Evolutionary conservation across 2,113 vertebrate species (phyloP).

Genomic region (Zosterops lateralis): DNA sequence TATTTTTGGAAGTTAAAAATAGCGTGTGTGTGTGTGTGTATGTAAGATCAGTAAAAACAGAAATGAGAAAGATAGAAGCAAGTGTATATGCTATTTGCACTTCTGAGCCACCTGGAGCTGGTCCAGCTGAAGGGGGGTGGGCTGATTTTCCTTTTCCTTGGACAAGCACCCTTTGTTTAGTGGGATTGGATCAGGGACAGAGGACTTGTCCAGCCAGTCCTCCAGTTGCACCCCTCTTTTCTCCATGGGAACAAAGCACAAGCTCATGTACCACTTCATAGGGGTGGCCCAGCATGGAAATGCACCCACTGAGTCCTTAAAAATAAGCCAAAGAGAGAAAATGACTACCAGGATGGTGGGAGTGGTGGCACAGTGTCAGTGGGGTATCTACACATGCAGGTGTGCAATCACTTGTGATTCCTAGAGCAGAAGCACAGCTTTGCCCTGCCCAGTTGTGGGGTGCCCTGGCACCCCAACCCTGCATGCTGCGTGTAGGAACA

Average conservation of each 20-base stretch:
- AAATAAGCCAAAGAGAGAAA: not conserved
- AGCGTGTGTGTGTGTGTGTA: not conserved
- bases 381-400: fast-evolving
- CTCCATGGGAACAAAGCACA: not conserved
- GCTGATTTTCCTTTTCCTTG: not conserved
- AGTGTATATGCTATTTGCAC: not conserved
- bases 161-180: slow-evolving; percentile 6
- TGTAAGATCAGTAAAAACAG: slow-evolving; percentile 12
- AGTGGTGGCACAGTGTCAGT: not conserved
- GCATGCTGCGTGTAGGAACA: fast-evolving
- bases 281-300: not conserved
- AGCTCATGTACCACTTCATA: not conserved
- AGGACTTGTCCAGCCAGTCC: not conserved
- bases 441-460: not conserved
- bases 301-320: not conserved
- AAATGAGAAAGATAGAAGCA: slow-evolving; percentile 32
- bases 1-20: slow-evolving; percentile 30
- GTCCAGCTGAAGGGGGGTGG: fast-evolving
- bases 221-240: not conserved
- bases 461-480: not conserved
- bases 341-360: not conserved
- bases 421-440: not conserved
- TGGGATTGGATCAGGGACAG: not conserved
- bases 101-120: slow-evolving; percentile 10
- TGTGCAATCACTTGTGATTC: not conserved